Base-by-base conservation (phyloP, 1,140 invertebrate species). In the Scaptomyza hsui region DNA sequence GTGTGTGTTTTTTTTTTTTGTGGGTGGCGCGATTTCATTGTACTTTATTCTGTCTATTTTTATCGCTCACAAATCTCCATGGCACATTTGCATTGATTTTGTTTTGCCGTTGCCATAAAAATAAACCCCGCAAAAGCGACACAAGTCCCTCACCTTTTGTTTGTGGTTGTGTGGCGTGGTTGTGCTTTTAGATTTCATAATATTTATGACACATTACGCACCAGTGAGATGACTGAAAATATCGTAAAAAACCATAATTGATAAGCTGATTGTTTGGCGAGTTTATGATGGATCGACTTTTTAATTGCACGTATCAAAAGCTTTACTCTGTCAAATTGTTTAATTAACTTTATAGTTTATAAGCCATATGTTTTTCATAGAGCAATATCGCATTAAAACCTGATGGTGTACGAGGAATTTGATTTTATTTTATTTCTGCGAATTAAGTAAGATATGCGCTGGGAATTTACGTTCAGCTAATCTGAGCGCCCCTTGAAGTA, bases 1-100 rank as follows among this genome's bases (percentile, higher is more conserved):
- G 37, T 78, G 75, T 78, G 21, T 73, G 45, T 49, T 48, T 62
- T 78, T 16, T 62, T 78, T 16, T 51, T 42, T 55, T 59, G 29
- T n/a, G 12, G 12, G 29, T 68, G 57, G 65, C 68, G 24, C 71
- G 68, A 73, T 73, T 72, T 71, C 62, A 45, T n/a, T 73, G 35
- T 53, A 52, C 41, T 59, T 53, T 47, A 19, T 37, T 49, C 55
- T 60, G 53, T 41, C 72, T 65, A 60, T 65, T 64, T 60, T 72
- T 72, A 72, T 63, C 68, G 37, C 60, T 12, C 53, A 29, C 37
- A 67, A 70, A 70, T 70, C 67, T 63, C 67, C 37, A 32, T 16
- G 44, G 67, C 59, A 49, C 51, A 63, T 63, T 64, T 39, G 52
- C 52, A 71, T 65, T 65, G 61, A 71, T 59, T 71, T 65, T 65